Percentiles rank a stretch among this genome's conserved stretches.
Conservation (phyloP, 2,113 vertebrate species). For the Odocoileus hemionus region DNA sequence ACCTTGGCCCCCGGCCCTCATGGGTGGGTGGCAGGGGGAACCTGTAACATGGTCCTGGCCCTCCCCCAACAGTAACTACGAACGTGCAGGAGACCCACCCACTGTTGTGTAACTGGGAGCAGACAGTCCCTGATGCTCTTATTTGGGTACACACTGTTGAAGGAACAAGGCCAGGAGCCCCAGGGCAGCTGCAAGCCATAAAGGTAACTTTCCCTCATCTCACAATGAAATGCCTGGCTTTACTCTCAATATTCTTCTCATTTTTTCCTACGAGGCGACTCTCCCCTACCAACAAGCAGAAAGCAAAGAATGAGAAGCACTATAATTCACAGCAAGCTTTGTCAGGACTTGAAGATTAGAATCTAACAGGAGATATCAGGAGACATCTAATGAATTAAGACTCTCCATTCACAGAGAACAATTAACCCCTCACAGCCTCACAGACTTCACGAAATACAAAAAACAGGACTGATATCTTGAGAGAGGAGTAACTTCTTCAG, state of each 20-base stretch:
- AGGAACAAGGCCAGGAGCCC: constrained; percentile 21
- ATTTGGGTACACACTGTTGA: constrained; percentile 23
- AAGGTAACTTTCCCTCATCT: constrained; percentile 6
- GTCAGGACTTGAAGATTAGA: neutral
- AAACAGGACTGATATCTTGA: neutral
- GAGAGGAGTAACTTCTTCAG: neutral
- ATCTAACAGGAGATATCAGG: neutral
- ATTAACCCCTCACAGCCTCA: neutral
- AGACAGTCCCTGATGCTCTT: constrained; percentile 24
- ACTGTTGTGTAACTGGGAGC: neutral
- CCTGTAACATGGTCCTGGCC: neutral
- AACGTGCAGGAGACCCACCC: neutral
- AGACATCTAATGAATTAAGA: neutral
- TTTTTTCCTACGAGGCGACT: neutral
- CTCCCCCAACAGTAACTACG: neutral
- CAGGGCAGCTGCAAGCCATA: neutral
- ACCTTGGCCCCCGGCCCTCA: neutral
- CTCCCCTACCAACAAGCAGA: neutral
- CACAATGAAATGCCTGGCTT: neutral
- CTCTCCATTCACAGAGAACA: neutral
- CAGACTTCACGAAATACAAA: neutral
- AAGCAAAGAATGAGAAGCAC: neutral
- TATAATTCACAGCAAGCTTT: neutral
- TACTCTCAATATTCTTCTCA: neutral
- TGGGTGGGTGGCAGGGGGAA: too few species aligned